These are phyloP conservation scores for Hofmannophila pseudospretella DNA, from an alignment of 2,888 invertebrate genomes.

Conservation along the genomic window DNA sequence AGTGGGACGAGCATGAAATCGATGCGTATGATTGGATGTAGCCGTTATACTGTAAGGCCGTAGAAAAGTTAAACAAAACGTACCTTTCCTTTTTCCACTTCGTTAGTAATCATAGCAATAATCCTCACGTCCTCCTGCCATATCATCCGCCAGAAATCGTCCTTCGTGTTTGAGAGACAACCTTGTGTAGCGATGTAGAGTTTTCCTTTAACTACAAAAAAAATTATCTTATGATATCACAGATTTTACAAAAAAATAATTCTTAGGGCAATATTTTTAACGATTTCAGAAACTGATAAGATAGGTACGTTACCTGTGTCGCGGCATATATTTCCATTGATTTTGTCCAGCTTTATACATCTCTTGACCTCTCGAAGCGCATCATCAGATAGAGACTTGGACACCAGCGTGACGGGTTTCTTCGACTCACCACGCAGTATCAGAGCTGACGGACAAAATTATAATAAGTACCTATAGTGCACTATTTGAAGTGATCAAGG, in stretches of 20 bases:
- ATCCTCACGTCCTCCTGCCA: conserved; percentile 98
- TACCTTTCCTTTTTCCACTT: conserved; percentile 93
- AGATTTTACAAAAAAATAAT: no score
- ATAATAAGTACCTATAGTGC: no score
- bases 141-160: conserved; percentile 98
- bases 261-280: no score
- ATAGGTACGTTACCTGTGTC: conserved; percentile 30
- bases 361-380: conserved; percentile 49
- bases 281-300: no score
- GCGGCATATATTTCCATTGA: conserved; percentile 42
- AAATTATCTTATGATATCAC: conserved; percentile 3
- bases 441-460: conserved; percentile 32
- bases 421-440: conserved; percentile 36
- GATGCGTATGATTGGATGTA: no score
- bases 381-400: conserved; percentile 58
- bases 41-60: no score
- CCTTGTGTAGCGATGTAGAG: conserved; percentile 95
- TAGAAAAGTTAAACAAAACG: no score
- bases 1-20: no score
- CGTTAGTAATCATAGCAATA: conserved; percentile 99
- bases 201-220: conserved; percentile 70
- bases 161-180: conserved; percentile 91
- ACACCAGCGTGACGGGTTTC: conserved; percentile 36
- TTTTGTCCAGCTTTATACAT: conserved; percentile 45
- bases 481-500: no score